Base-by-base conservation (phyloP, 2,888 invertebrate species). In the Pristionchus japonicus region DNA sequence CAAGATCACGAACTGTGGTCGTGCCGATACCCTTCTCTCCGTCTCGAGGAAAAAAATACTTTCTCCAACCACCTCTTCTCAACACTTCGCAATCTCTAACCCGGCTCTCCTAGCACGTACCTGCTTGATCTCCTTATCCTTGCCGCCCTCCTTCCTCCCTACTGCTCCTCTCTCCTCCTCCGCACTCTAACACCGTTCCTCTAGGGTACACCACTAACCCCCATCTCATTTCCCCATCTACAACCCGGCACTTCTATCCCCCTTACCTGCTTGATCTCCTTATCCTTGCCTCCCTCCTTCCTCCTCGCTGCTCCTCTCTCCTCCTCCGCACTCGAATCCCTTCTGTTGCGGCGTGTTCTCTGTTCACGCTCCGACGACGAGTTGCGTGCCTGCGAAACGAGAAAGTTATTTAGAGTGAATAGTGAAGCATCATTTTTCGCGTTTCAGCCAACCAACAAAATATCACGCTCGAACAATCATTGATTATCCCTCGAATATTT, bases 211-310 rank as follows among this genome's bases (percentile, higher is more conserved):
- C 6, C 43, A 43, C 34, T 37, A 34, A n/a, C n/a, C 34, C 9
- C 27, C 6, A 20, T 77, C 40, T 9, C 77, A 47, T 47, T 47
- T 13, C 49, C 13, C 52, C 1, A 2, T 52, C 20, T 20, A n/a
- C n/a, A 52, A 52, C 52, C 34, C 31, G 40, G 23, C 40, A 23
- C 47, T 3, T 15, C 82, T 34, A 27, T 37, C 23, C n/a, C 34
- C 1, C 61, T 0, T 31, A 82, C 52, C 52, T 82, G 49, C 31
- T 82, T 47, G 40, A 52, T 47, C 47, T 49, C 52, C 49, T 31
- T 52, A 27, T 82, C 82, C 49, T 49, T 82, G n/a, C 82, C 74
- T 20, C 74, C 74, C 74, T 74, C 74, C 67, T 67, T 23, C 31
- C 82, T 52, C 31, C 40, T 82, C n/a, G n/a, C n/a, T 31, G 4